Evolutionary conservation across 2,888 invertebrate genomes (phyloP).

Genomic region (Drosophila fungiperda): DNA sequence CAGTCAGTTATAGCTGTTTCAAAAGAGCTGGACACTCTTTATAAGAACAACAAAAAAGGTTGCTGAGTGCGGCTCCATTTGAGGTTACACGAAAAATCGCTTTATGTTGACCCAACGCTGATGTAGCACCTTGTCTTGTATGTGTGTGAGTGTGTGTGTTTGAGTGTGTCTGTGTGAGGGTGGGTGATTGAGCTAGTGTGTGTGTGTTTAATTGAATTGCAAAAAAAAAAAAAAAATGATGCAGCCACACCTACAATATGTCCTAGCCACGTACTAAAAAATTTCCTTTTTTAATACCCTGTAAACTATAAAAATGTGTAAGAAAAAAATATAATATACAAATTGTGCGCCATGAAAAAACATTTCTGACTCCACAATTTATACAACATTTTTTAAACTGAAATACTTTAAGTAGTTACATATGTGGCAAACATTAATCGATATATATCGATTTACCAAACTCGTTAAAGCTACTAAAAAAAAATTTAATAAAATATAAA

Average conservation of each 20-base stretch:
- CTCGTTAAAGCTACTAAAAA: neutral
- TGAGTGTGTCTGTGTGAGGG: conserved; percentile 4
- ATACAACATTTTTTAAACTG: neutral
- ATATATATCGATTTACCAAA: neutral
- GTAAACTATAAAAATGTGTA: neutral
- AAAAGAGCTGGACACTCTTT: conserved; percentile 56
- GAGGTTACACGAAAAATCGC: conserved; percentile 68
- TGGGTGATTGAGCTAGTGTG: conserved; percentile 4
- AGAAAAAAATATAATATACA: neutral
- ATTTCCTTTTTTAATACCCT: neutral
- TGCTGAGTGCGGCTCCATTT: conserved; percentile 37
- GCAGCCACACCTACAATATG: conserved; percentile 6
- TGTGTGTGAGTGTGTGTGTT: conserved; percentile 2
- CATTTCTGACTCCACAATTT: neutral
- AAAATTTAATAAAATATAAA: neutral
- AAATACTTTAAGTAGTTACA: neutral
- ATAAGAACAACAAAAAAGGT: conserved; percentile 17
- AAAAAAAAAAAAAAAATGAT: conserved; percentile 11
- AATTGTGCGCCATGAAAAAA: neutral
- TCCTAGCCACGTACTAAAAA: conserved; percentile 4
- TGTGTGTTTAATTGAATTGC: conserved; percentile 43
- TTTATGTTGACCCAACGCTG: conserved; percentile 39
- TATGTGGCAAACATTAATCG: neutral
- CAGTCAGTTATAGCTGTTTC: conserved; percentile 66
- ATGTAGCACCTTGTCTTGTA: neutral